Base-by-base conservation (phyloP, 2,888 invertebrate genomes). In the Apotomis betuletana region DNA sequence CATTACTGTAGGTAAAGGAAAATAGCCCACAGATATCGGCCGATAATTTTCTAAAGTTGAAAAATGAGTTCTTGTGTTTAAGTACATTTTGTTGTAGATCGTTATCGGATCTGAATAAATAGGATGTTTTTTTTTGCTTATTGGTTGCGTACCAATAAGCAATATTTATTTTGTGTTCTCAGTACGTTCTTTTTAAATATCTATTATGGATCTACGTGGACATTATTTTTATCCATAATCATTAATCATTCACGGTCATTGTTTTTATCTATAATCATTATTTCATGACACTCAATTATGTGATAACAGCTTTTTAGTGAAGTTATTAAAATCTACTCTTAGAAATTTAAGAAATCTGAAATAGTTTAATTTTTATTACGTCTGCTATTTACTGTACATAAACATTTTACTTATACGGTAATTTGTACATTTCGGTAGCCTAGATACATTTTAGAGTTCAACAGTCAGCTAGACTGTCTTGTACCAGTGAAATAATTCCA, bases 21-120 rank as follows among this genome's bases (percentile, higher is more conserved):
- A 88, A 90, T 86, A 85, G 88, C 88, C 88, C 87, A 83, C 86
- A 83, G 89, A 88, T 91, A 91, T 90, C 90, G 88, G 86, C 87
- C 83, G 89, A 90, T 90, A 87, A 91, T 68, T 90, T 90, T 90
- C 90, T 87, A 88, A 90, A 88, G 86, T 89, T 91, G 89, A 91
- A 91, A 90, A 91, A 91, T 91, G 88, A 88, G 87, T 88, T 90
- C 84, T 84, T 86, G 83, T 83, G 80, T 83, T 80, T 84, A 83
- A 84, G 83, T 86, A 86, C 87, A 88, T 87, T 86, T 81, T 78
- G 85, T 81, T 83, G 83, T 84, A 84, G 87, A 88, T 88, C 86
- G 84, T 80, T 87, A 88, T 87, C 81, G 79, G 80, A 80, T 77
- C 77, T 83, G 87, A 88, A 89, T 89, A 88, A 88, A 87, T 86